Base-by-base conservation (phyloP, 92 coral and sea anemone species). In the Ricordea florida region DNA sequence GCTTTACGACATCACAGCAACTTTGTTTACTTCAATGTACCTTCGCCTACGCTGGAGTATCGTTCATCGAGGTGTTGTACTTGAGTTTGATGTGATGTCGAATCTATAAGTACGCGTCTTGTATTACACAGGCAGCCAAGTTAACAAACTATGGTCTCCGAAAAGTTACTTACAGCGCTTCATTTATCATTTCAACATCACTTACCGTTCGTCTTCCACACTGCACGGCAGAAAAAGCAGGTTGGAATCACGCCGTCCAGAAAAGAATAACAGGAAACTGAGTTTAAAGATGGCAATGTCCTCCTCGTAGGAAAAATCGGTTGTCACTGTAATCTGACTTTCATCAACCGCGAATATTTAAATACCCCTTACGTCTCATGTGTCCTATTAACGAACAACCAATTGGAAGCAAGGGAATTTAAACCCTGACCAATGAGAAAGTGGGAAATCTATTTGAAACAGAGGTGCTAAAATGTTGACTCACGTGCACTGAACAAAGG, bases 271-370 rank as follows among this genome's bases (percentile, higher is more conserved):
- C 52, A 18, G 53, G 42, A n/a, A 17, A 53, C 6, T 38, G 65
- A 50, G 31, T 41, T 41, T 38, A 27, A 17, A 55, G 49, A 21
- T 37, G 24, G 55, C 32, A 26, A 5, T 25, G n/a, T 23, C 8
- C 47, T 31, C 49, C 9, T 34, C 57, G 31, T 16, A 40, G 47
- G 33, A 62, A 77, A 68, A 35, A 34, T 58, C 50, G 23, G 46
- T 59, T 67, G 84, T 69, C 78, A 84, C 81, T 57, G 69, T 73
- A 82, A 86, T 79, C 92, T 79, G 87, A 90, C 92, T 90, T 87
- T 78, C 87, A 81, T 83, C 97, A 80, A 91, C 93, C 97, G 97
- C 97, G 97, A 91, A 91, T 91, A 87, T 91, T 91, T 91, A 91
- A 91, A 91, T 91, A 91, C 90, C 97, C 90, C 85, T 87, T 84